Evolutionary conservation across 2,888 invertebrate species (phyloP).

Genomic region (Eudasyphora cyanicolor): DNA sequence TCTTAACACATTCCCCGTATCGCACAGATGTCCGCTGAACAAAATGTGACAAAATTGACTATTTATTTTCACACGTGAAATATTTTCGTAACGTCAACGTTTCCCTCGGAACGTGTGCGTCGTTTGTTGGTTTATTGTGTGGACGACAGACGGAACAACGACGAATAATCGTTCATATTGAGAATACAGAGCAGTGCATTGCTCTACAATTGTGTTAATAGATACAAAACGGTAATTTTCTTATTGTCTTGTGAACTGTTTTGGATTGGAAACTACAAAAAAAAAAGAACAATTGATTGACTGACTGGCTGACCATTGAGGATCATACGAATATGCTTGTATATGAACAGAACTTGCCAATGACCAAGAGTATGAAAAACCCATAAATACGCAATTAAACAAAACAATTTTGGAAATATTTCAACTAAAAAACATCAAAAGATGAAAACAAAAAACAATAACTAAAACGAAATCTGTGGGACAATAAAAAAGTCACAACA

Average conservation of each 20-base stretch:
- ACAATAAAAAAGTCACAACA: slow-evolving; percentile 30
- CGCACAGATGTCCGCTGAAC: neutral
- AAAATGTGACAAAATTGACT: slow-evolving; percentile 52
- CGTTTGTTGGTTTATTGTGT: neutral
- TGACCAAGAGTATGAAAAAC: neutral
- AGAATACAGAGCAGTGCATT: neutral
- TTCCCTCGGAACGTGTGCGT: slow-evolving; percentile 5
- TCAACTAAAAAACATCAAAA: neutral
- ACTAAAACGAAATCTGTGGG: neutral
- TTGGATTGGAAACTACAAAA: neutral
- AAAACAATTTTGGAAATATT: neutral
- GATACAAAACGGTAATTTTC: slow-evolving; percentile 31
- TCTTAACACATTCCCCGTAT: slow-evolving; percentile 22
- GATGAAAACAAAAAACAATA: neutral
- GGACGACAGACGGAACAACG: neutral
- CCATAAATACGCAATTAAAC: slow-evolving; percentile 11
- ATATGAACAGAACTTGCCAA: too few species aligned
- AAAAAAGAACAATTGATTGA: slow-evolving; percentile 1
- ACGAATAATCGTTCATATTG: neutral
- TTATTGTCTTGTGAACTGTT: neutral
- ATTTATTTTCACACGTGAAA: slow-evolving; percentile 60
- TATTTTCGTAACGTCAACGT: slow-evolving; percentile 38
- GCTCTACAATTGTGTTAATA: slow-evolving; percentile 34
- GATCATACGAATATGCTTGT: neutral
- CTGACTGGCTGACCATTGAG: neutral